Conservation (phyloP, 1,140 invertebrate genomes). For the Tetraneura akinire region DNA sequence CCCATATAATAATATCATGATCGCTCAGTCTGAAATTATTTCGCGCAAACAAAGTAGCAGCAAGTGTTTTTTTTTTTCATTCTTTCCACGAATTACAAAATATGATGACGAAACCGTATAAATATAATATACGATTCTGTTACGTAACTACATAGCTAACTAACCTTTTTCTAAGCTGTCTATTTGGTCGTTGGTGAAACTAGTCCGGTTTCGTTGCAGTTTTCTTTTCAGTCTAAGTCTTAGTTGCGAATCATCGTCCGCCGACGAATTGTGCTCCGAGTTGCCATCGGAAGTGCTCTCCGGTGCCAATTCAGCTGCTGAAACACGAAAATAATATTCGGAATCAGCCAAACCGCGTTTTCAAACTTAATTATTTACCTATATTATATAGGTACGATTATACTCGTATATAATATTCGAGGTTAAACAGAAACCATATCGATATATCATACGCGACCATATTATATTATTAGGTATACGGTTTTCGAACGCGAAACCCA, state of each 20-base stretch:
- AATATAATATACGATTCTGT: neutral
- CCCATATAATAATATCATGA: too few species aligned
- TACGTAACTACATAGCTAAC: neutral
- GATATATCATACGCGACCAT: too few species aligned
- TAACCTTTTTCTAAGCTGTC: slow-evolving; percentile 97
- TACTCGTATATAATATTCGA: too few species aligned
- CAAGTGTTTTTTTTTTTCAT: too few species aligned
- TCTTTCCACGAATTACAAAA: too few species aligned
- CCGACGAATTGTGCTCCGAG: slow-evolving; percentile 74
- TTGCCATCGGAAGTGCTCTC: slow-evolving; percentile 73
- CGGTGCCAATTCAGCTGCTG: slow-evolving; percentile 51
- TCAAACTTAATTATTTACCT: too few species aligned
- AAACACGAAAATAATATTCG: slow-evolving; percentile 15
- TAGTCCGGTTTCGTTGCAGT: slow-evolving; percentile 96
- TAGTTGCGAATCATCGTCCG: slow-evolving; percentile 80
- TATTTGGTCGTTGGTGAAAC: slow-evolving; percentile 98
- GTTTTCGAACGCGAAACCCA: too few species aligned
- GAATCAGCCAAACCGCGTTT: neutral
- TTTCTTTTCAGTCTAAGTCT: slow-evolving; percentile 90
- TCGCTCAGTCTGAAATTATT: too few species aligned
- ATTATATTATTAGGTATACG: neutral
- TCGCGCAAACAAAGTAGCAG: too few species aligned
- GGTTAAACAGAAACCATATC: too few species aligned
- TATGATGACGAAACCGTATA: too few species aligned
- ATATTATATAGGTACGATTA: too few species aligned